Evolutionary conservation across 2,797 vertebrate species (phyloP).

Genomic region (Holocentrus rufus): DNA sequence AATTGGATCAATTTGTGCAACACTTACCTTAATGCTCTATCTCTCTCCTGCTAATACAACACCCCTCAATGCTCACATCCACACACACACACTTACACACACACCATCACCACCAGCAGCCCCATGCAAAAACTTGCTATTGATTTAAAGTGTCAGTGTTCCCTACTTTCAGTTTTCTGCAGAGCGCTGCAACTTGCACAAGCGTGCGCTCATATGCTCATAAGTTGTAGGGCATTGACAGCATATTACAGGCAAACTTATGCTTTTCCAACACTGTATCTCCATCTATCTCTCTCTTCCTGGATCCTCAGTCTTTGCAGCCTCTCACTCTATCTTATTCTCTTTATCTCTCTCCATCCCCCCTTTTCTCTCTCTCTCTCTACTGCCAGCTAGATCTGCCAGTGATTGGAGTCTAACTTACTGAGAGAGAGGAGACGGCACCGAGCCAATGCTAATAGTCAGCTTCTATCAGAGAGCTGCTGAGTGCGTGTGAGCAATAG

Average conservation of each 20-base stretch:
- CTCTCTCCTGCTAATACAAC: too few relatives aligned
- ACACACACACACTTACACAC: background rate
- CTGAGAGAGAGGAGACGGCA: constrained; percentile 38
- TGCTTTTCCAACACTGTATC: constrained; percentile 35
- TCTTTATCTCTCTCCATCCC: constrained; percentile 51
- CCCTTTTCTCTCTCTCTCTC: constrained; percentile 36
- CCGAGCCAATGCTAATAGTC: constrained; percentile 63
- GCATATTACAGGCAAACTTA: constrained; percentile 35
- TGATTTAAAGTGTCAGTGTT: constrained; percentile 25
- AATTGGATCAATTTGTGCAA: constrained; percentile 3
- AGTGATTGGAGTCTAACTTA: constrained; percentile 63
- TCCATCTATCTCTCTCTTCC: constrained; percentile 56
- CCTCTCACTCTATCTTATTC: constrained; percentile 32
- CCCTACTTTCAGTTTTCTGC: constrained; percentile 32
- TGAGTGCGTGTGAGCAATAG: constrained; percentile 56
- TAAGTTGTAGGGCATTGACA: constrained; percentile 33
- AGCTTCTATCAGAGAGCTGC: constrained; percentile 51
- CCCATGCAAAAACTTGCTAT: constrained; percentile 2
- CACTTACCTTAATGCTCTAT: background rate
- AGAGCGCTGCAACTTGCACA: constrained; percentile 35
- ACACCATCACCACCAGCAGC: background rate
- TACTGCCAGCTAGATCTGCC: constrained; percentile 57
- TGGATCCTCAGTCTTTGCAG: constrained; percentile 10
- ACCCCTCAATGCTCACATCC: background rate
- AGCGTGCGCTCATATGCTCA: constrained; percentile 8